phyloP scores from a whole-genome alignment of 1,140 invertebrate species.

The Bemisia tabaci region DNA sequence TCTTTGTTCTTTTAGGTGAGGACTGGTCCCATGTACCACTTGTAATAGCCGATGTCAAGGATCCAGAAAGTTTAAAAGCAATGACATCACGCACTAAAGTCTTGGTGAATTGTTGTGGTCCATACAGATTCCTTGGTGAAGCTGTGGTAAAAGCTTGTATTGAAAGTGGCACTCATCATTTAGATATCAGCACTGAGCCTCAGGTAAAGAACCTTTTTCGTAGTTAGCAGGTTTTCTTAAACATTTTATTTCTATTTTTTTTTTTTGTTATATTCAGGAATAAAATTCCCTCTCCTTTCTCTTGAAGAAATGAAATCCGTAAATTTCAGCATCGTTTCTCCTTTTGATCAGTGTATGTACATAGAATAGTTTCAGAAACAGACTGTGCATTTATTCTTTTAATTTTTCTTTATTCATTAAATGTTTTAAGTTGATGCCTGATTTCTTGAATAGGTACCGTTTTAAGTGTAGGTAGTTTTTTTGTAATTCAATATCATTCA shows the following conservation, averaged over 20 bases:
- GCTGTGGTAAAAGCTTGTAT: slow-evolving; percentile 84
- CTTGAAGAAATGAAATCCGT: slow-evolving; percentile 4
- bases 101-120: slow-evolving; percentile 77
- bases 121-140: slow-evolving; percentile 80
- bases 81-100: slow-evolving; percentile 64
- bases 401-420: no score
- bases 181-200: slow-evolving; percentile 86
- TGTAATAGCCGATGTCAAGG: slow-evolving; percentile 62
- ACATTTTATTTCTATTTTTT: slow-evolving; percentile 2
- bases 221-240: slow-evolving; percentile 10
- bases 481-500: no score
- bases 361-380: no score
- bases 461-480: no score
- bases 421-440: no score
- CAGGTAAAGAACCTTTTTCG: slow-evolving; percentile 38
- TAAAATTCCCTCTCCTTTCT: background rate
- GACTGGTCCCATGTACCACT: slow-evolving; percentile 45
- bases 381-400: no score
- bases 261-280: background rate
- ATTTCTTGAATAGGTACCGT: no score
- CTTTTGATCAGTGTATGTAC: no score
- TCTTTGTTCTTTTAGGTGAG: slow-evolving; percentile 31
- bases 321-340: no score
- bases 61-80: slow-evolving; percentile 49
- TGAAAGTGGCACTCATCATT: slow-evolving; percentile 60